Evolutionary conservation across 2,888 invertebrate species (phyloP), one percentile per base, ranked within the genome.

Genomic region (Antheraea yamamai): DNA sequence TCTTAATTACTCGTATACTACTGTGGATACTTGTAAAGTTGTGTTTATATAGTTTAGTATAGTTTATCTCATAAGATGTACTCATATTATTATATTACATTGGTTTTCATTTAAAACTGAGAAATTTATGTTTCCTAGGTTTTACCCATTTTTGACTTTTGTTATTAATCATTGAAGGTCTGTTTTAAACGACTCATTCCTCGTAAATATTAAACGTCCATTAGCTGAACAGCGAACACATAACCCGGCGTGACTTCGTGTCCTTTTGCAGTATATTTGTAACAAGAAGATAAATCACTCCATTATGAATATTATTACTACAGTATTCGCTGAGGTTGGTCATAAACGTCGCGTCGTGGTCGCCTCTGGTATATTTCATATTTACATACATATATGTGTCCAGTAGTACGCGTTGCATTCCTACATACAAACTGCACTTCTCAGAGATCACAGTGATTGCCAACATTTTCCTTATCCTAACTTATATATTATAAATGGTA

Each of bases 221-320:
- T 58, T 58, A 61, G 20, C 4, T 18, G 20, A 55, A 18, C 18
- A 55, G 18, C 55, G 55, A 18, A 20, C 20, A 55, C 20, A 20
- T 20, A 18, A 20, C 55, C 10, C 61, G n/a, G 23, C 10, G 23
- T 23, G 61, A 1, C 23, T 8, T 12, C 23, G 12, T 3, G 8
- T 12, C 61, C n/a, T 12, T 7, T 23, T 12, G 61, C 14, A 30
- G 64, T 66, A 30, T 30, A 66, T 66, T 66, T 66, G 64, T 26
- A 66, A 66, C 14, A 66, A 30, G 16, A 14, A 26, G 30, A 66
- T 66, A 30, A 30, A 66, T 66, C 64, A 66, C 12, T 30, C 26
- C 64, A 26, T 30, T 66, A 66, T 66, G 30, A 30, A 66, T 30
- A 16, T 66, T 66, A 66, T 66, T 66, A 30, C 64, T 30, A 66